Percentiles rank a stretch among this genome's conserved stretches.
Evolutionary conservation across 2,113 vertebrate genomes (phyloP).

Genomic region (Siniperca knerii): DNA sequence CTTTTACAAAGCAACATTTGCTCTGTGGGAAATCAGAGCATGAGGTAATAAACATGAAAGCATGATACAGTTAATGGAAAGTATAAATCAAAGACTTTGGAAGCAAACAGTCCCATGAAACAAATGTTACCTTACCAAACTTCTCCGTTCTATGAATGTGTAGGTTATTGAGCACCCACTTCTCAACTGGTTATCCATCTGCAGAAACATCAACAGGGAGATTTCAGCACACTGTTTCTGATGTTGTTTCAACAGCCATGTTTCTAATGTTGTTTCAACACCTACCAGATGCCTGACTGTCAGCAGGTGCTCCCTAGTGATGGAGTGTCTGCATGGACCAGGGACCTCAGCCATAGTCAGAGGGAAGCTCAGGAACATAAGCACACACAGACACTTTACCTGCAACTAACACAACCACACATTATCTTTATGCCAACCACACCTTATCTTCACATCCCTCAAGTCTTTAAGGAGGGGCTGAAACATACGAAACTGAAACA

Average conservation of each 20-base stretch:
- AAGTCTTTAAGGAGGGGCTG: not conserved
- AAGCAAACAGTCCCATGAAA: slow-evolving; percentile 12
- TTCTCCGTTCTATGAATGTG: slow-evolving; percentile 82
- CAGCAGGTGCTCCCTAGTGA: slow-evolving; percentile 84
- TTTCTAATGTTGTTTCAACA: slow-evolving; percentile 29
- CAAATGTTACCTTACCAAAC: slow-evolving; percentile 79
- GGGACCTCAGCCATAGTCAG: slow-evolving; percentile 82
- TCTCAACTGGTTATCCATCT: slow-evolving; percentile 86
- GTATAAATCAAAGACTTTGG: slow-evolving; percentile 4
- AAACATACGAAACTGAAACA: not conserved
- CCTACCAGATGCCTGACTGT: slow-evolving; percentile 82
- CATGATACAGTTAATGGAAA: not conserved
- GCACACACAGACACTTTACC: slow-evolving; percentile 85
- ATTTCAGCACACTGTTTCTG: not conserved
- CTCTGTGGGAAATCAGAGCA: slow-evolving; percentile 72
- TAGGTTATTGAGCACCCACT: slow-evolving; percentile 84
- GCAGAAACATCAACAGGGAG: slow-evolving; percentile 33
- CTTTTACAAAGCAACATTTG: slow-evolving; percentile 85
- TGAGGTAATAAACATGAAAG: not conserved
- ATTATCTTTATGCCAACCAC: slow-evolving; percentile 10
- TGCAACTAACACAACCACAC: slow-evolving; percentile 68
- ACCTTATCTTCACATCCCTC: not conserved
- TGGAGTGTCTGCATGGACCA: slow-evolving; percentile 85
- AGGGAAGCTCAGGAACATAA: slow-evolving; percentile 84
- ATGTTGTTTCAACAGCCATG: not conserved